These are phyloP conservation scores for Rutilus rutilus DNA, from an alignment of 2,113 vertebrate species.

Conservation along the genomic window DNA sequence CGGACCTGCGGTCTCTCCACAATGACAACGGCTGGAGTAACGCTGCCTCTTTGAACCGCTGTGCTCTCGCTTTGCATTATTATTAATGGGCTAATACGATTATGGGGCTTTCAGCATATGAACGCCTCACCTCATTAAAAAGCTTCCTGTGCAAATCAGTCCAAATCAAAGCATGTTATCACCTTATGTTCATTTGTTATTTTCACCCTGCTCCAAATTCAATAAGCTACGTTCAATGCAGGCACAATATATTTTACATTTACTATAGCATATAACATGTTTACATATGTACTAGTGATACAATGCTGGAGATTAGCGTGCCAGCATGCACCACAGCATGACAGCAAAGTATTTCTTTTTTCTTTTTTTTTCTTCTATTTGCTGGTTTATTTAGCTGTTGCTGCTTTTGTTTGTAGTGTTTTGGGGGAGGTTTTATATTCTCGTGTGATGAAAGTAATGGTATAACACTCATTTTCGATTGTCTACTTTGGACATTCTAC, in stretches of 20 bases:
- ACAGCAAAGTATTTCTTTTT: too few relatives aligned
- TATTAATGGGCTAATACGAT: slow-evolving; percentile 20
- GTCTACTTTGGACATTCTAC: too few relatives aligned
- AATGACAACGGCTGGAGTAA: slow-evolving; percentile 8
- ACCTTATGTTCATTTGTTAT: slow-evolving; percentile 34
- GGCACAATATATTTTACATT: background rate
- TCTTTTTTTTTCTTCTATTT: too few relatives aligned
- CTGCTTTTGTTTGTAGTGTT: too few relatives aligned
- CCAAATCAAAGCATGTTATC: slow-evolving; percentile 42
- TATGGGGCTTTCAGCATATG: slow-evolving; percentile 30
- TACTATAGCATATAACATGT: too few relatives aligned
- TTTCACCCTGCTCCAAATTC: slow-evolving; percentile 29
- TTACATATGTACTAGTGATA: too few relatives aligned
- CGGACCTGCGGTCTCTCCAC: slow-evolving; percentile 12
- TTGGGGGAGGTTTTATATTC: too few relatives aligned
- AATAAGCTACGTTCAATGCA: background rate
- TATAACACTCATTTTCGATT: too few relatives aligned
- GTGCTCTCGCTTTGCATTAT: background rate
- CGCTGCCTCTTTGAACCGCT: slow-evolving; percentile 15
- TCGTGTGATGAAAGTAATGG: too few relatives aligned
- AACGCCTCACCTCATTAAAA: slow-evolving; percentile 39
- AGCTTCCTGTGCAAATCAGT: slow-evolving; percentile 35
- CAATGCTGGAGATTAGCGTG: too few relatives aligned
- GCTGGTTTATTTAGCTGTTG: too few relatives aligned
- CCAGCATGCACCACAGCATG: too few relatives aligned